Percentiles rank a stretch among this genome's conserved stretches.
Conservation (phyloP, 2,113 vertebrate species). For the Edolisoma coerulescens region DNA sequence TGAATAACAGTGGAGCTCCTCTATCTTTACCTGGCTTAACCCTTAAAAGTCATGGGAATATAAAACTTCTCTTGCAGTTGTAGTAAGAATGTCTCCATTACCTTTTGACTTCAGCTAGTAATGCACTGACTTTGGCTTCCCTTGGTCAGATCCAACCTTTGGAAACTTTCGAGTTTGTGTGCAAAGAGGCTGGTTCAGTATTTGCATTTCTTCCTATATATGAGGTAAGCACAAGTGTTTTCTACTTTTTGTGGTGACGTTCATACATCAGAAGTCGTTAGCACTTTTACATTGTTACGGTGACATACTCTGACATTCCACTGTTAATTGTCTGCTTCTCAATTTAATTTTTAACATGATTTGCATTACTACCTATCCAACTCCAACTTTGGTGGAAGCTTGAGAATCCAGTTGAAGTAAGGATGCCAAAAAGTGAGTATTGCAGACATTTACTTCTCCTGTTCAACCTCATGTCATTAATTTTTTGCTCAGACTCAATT, state of each 20-base stretch:
- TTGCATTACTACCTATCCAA: neutral
- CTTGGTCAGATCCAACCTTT: conserved; percentile 33
- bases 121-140: conserved; percentile 1
- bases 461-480: neutral
- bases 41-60: neutral
- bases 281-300: neutral
- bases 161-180: conserved; percentile 46
- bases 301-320: neutral
- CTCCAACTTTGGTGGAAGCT: neutral
- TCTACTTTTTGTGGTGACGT: neutral
- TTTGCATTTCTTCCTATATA: conserved; percentile 69
- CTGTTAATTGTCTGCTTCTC: conserved; percentile 3
- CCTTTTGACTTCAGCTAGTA: neutral
- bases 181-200: conserved; percentile 56
- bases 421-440: neutral
- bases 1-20: neutral
- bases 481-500: neutral
- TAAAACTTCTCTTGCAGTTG: neutral
- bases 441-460: neutral
- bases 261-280: neutral
- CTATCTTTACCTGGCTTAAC: neutral
- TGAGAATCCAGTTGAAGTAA: neutral
- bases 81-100: neutral
- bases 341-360: conserved; percentile 7
- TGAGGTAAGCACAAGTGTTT: conserved; percentile 48